A percentile compares a stretch with the other conserved stretches of the same genome.
These are phyloP conservation scores for Heliconius erato DNA, from an alignment of 2,888 invertebrate species.

Conservation along the genomic window DNA sequence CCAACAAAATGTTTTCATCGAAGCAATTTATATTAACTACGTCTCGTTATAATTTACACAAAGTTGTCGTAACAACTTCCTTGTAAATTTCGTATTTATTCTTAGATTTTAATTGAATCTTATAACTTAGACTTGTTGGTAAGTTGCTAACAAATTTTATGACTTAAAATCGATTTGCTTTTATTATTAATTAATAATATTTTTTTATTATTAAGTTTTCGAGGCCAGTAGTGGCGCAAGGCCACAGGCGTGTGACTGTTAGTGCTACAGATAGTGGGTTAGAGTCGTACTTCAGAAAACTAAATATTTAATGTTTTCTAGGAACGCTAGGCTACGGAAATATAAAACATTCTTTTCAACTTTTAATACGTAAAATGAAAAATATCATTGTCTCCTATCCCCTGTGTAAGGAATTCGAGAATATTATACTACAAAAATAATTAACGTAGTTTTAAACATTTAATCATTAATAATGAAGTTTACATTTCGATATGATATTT, in stretches of 20 bases:
- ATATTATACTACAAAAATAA: not conserved
- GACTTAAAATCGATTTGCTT: not conserved
- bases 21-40: constrained; percentile 53
- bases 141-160: constrained; percentile 27
- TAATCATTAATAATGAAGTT: too few species aligned
- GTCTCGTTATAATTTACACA: constrained; percentile 44
- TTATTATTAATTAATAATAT: not conserved
- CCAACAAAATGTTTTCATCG: constrained; percentile 50
- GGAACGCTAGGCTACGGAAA: too few species aligned
- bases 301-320: too few species aligned
- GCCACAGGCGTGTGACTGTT: too few species aligned
- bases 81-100: constrained; percentile 49
- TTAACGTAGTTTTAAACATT: too few species aligned
- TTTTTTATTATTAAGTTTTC: not conserved
- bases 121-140: constrained; percentile 43
- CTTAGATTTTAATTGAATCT: constrained; percentile 50
- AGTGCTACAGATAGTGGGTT: too few species aligned
- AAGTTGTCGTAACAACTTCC: constrained; percentile 54
- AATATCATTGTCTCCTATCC: too few species aligned
- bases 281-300: too few species aligned
- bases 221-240: not conserved
- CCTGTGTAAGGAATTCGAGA: too few species aligned
- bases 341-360: too few species aligned
- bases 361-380: too few species aligned
- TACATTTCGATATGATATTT: too few species aligned